Evolutionary conservation across 2,797 vertebrate species (phyloP).

Genomic region (Parauchenoglanis ngamensis): DNA sequence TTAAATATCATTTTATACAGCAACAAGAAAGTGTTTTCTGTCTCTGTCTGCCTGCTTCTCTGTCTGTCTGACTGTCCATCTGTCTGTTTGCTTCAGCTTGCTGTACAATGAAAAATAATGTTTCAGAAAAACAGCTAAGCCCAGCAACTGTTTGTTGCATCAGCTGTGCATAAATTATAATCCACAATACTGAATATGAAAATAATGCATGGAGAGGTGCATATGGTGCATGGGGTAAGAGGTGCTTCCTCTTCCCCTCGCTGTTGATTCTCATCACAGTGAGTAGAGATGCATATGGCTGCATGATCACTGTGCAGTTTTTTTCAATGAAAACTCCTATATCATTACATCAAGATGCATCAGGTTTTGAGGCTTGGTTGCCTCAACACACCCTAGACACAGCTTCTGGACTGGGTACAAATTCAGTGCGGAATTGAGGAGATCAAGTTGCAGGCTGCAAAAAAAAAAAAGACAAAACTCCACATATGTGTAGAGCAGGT

Average conservation of each 20-base stretch:
- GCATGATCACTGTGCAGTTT: slow-evolving; percentile 19
- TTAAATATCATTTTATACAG: slow-evolving; percentile 80
- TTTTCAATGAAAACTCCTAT: not conserved
- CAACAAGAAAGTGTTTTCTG: slow-evolving; percentile 67
- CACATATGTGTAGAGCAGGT: not conserved
- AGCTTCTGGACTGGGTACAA: not conserved
- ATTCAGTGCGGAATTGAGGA: not conserved
- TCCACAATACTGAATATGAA: slow-evolving; percentile 12
- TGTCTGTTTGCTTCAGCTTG: slow-evolving; percentile 34
- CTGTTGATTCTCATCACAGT: slow-evolving; percentile 40
- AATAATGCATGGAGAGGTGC: slow-evolving; percentile 31
- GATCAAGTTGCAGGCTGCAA: not conserved
- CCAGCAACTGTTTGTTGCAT: slow-evolving; percentile 11
- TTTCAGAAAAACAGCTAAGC: slow-evolving; percentile 17
- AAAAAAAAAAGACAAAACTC: not conserved
- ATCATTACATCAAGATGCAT: not conserved
- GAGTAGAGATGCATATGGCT: slow-evolving; percentile 40
- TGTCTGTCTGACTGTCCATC: slow-evolving; percentile 49
- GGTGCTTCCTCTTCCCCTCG: slow-evolving; percentile 22
- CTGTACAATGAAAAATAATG: slow-evolving; percentile 21
- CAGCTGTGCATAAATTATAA: slow-evolving; percentile 22
- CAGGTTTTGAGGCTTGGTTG: not conserved
- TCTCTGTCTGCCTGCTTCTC: slow-evolving; percentile 59
- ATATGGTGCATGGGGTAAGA: slow-evolving; percentile 4
- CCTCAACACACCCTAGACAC: not conserved